These are phyloP conservation scores for Phrynocephalus forsythii DNA, from an alignment of 2,797 vertebrate species.

Conservation along the genomic window DNA sequence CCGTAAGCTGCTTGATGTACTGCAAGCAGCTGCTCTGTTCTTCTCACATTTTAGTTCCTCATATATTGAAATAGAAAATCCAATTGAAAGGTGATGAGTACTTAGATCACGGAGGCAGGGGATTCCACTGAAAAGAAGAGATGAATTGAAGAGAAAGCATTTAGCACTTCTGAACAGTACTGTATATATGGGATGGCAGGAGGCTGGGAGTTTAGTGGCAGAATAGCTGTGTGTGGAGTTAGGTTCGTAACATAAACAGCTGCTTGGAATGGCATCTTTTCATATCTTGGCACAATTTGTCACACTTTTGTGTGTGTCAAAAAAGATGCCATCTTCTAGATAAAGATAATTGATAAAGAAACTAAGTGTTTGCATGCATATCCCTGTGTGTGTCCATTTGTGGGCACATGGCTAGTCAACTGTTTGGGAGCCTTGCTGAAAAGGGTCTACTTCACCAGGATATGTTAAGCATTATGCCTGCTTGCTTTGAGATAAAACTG, in stretches of 20 bases:
- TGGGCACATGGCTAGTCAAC: not conserved
- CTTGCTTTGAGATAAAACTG: not conserved
- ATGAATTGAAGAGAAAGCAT: conserved; percentile 1
- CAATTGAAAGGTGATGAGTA: conserved; percentile 21
- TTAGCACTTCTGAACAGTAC: not conserved
- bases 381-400: not conserved
- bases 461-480: not conserved
- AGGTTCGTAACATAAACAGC: not conserved
- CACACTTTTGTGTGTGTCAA: not conserved
- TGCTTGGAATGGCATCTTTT: not conserved
- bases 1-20: not conserved
- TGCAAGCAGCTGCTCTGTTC: not conserved
- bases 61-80: conserved; percentile 9
- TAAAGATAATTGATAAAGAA: not conserved
- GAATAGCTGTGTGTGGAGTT: too few relatives aligned
- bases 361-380: too few relatives aligned
- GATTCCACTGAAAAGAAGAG: not conserved
- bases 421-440: not conserved
- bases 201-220: not conserved
- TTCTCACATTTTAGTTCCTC: not conserved
- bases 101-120: not conserved
- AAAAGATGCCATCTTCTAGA: not conserved
- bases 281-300: not conserved
- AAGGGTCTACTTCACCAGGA: not conserved
- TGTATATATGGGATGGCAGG: not conserved